These are phyloP conservation scores for Triplophysa tibetana DNA, from an alignment of 2,113 vertebrate species.

Conservation along the genomic window DNA sequence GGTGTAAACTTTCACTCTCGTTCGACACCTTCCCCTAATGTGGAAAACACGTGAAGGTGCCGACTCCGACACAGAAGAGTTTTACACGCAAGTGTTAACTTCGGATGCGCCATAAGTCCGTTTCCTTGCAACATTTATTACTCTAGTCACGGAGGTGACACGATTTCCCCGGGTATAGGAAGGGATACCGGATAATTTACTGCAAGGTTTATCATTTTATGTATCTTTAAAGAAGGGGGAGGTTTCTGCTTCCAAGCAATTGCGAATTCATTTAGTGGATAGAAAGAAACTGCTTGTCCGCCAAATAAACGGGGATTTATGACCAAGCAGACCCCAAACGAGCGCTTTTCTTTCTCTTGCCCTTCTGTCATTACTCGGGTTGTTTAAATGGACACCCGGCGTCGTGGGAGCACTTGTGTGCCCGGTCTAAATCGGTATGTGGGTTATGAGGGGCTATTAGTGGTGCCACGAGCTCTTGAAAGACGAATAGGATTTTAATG, in stretches of 20 bases:
- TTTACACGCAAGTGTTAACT: constrained; percentile 22
- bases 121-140: constrained; percentile 4
- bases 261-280: constrained; percentile 31
- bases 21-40: constrained; percentile 4
- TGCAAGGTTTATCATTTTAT: not conserved
- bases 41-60: constrained; percentile 11
- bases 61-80: not conserved
- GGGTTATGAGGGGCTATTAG: constrained; percentile 59
- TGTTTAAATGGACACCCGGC: constrained; percentile 62
- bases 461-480: constrained; percentile 56
- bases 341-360: constrained; percentile 35
- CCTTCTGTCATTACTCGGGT: constrained; percentile 48
- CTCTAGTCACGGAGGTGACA: constrained; percentile 24
- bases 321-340: constrained; percentile 19
- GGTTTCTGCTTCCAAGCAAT: constrained; percentile 27
- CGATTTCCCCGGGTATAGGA: not conserved
- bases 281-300: constrained; percentile 22
- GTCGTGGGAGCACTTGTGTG: constrained; percentile 51
- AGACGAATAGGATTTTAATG: constrained; percentile 64
- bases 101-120: constrained; percentile 1
- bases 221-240: constrained; percentile 15
- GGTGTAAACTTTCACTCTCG: constrained; percentile 11
- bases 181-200: not conserved
- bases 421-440: constrained; percentile 56
- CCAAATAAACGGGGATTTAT: constrained; percentile 39